Percentiles rank a stretch among this genome's conserved stretches.
Evolutionary conservation across 2,797 vertebrate species (phyloP).

Genomic region (Poecilia gillii): DNA sequence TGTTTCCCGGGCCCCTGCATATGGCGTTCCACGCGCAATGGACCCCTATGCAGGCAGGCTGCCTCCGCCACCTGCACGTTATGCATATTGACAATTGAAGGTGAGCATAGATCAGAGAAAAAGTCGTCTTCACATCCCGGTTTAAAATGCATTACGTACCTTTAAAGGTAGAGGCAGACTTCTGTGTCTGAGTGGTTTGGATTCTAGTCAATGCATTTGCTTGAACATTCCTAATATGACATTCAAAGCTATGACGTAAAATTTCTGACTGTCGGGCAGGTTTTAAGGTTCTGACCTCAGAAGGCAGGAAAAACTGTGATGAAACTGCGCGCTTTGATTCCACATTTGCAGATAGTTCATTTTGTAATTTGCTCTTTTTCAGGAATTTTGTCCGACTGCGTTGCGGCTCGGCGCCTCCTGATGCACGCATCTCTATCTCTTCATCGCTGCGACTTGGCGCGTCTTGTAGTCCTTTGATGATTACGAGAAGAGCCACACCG

Average conservation of each 20-base stretch:
- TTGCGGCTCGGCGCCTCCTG: slow-evolving; percentile 80
- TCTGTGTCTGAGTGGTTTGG: neutral
- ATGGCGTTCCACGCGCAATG: slow-evolving; percentile 88
- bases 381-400: slow-evolving; percentile 80
- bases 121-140: slow-evolving; percentile 35
- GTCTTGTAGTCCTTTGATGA: slow-evolving; percentile 80
- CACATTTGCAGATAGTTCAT: slow-evolving; percentile 68
- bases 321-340: slow-evolving; percentile 52
- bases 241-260: neutral
- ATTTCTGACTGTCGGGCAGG: neutral
- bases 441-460: slow-evolving; percentile 81
- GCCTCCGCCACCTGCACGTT: slow-evolving; percentile 82
- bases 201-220: neutral
- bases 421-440: slow-evolving; percentile 79
- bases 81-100: slow-evolving; percentile 82
- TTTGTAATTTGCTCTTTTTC: slow-evolving; percentile 84
- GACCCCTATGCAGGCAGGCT: slow-evolving; percentile 88
- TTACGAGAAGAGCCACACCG: slow-evolving; percentile 79
- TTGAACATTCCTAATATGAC: neutral
- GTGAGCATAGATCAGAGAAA: slow-evolving; percentile 77
- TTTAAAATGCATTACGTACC: slow-evolving; percentile 27
- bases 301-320: slow-evolving; percentile 1
- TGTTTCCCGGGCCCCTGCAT: slow-evolving; percentile 70
- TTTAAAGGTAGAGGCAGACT: slow-evolving; percentile 36
- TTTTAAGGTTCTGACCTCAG: neutral